These are phyloP conservation scores for Polyodon spathula DNA, from an alignment of 2,113 vertebrate genomes.

Conservation along the genomic window DNA sequence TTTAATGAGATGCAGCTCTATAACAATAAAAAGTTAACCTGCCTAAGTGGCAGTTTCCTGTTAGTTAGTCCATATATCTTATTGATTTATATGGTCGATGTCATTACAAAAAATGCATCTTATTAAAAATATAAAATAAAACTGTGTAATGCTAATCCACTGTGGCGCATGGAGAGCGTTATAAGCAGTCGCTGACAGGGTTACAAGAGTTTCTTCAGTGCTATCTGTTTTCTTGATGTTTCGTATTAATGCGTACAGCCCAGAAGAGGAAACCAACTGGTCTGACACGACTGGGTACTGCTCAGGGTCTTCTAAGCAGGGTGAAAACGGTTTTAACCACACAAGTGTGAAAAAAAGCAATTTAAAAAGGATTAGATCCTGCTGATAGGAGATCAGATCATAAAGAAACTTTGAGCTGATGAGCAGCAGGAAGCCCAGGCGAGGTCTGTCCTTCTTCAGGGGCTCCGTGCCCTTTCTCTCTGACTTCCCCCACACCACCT, in stretches of 20 bases:
- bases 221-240: background rate
- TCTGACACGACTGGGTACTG: background rate
- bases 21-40: too few relatives aligned
- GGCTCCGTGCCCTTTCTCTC: too few relatives aligned
- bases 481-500: too few relatives aligned
- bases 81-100: too few relatives aligned
- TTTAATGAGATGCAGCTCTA: too few relatives aligned
- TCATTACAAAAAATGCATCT: too few relatives aligned
- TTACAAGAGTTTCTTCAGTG: too few relatives aligned
- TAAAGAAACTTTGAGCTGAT: background rate
- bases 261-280: background rate
- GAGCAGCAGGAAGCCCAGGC: background rate
- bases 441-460: background rate
- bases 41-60: too few relatives aligned
- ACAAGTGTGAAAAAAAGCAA: slow-evolving; percentile 44
- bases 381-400: slow-evolving; percentile 12
- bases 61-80: too few relatives aligned
- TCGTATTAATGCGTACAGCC: background rate
- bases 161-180: background rate
- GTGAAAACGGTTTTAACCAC: slow-evolving; percentile 1
- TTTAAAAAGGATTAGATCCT: slow-evolving; percentile 37
- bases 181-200: background rate
- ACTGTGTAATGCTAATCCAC: too few relatives aligned
- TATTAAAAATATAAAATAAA: too few relatives aligned
- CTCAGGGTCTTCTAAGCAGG: background rate